Evolutionary conservation across 2,113 vertebrate genomes (phyloP), one percentile per base, ranked within the genome.

Genomic region (Dipodomys spectabilis): DNA sequence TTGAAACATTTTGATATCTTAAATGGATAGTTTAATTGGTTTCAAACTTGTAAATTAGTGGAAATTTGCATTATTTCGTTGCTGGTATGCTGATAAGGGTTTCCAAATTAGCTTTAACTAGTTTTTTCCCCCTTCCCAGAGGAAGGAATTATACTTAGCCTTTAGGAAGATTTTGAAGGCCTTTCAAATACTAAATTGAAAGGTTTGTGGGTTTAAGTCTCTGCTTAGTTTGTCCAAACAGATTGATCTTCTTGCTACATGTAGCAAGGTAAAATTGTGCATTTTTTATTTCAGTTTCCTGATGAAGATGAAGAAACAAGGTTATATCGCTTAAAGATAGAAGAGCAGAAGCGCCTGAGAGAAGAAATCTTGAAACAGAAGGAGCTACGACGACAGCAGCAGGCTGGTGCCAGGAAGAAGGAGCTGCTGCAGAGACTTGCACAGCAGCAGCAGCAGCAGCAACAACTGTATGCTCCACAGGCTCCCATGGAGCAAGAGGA

Each of bases 301-400:
- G 98, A 99, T 0, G 99, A 99, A 95, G 99, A 99, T 13, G 99
- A 99, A 87, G 99, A 99, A 96, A 99, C 99, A 0, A 97, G 99
- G 74, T 97, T 99, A 86, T 99, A 99, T 88, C 99, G 99, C 69
- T 93, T 99, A 92, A 99, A 99, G 98, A 99, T 99, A 7, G 99
- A 99, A 86, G 99, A 99, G 91, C 99, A 99, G 98, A 99, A 99
- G 93, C 99, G 99, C 20, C 97, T 99, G 6, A 98, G 99, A 65
- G 99, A 99, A 95, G 99, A 99, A 98, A 99, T 99, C 88, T 98
- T 99, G 87, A 99, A 98, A 90, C 99, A 98, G 74, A 99, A 99
- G 97, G 99, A 99, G 97, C 92, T 99, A 86, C 98, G 99, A 20
- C 98, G 99, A 86, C 99, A 99, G 95, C 99, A 99, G 98, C 99